Conservation (phyloP, 2,797 vertebrate genomes). For the Chaenodraco wilsoni region DNA sequence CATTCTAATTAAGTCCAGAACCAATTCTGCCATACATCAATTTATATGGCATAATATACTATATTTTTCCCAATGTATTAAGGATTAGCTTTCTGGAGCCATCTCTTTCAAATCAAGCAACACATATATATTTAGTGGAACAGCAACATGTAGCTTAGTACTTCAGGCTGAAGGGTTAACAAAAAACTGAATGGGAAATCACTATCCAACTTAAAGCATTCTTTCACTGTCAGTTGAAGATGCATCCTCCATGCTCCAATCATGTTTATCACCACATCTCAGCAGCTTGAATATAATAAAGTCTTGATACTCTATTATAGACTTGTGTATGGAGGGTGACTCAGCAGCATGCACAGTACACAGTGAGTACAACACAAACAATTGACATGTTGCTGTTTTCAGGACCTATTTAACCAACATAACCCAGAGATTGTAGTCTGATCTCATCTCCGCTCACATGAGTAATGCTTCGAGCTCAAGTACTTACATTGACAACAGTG, state of each 20-base stretch:
- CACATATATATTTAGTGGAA: background rate
- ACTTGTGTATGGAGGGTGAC: background rate
- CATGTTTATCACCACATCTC: background rate
- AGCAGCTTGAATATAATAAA: background rate
- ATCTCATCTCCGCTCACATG: conserved; percentile 2
- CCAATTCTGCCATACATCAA: no score
- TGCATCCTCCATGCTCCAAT: background rate
- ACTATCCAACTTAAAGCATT: no score
- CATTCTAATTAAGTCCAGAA: no score
- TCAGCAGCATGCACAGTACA: conserved; percentile 49
- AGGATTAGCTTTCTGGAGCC: background rate
- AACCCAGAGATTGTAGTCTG: background rate
- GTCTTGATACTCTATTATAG: background rate
- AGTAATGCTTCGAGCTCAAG: conserved; percentile 28
- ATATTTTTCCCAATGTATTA: background rate
- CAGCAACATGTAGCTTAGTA: background rate
- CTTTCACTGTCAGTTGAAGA: background rate
- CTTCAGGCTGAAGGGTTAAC: background rate
- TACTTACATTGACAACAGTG: conserved; percentile 16
- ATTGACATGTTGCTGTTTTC: conserved; percentile 8
- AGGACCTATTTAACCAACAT: background rate
- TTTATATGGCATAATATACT: background rate
- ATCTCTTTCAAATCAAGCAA: background rate
- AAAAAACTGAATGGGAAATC: background rate
- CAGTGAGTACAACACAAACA: conserved; percentile 21